A percentile compares a stretch with the other conserved stretches of the same genome.
Conservation (phyloP, 2,797 vertebrate species). For the Erithacus rubecula region DNA sequence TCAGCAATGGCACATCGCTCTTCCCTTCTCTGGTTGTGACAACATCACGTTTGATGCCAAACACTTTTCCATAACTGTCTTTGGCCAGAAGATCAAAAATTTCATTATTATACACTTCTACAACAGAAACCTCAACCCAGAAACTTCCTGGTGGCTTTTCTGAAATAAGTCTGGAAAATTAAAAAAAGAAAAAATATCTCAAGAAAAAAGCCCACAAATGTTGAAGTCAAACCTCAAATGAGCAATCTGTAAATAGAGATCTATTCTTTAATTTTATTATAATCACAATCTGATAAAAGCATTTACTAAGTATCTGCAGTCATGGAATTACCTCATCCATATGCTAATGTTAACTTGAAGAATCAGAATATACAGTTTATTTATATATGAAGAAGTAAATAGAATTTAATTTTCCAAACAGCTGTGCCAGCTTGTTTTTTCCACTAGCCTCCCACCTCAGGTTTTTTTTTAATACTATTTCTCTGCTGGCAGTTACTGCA, state of each 20-base stretch:
- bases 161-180: constrained; percentile 79
- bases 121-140: constrained; percentile 81
- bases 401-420: constrained; percentile 12
- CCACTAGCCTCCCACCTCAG: not conserved
- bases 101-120: constrained; percentile 88
- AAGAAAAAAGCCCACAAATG: not conserved
- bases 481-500: not conserved
- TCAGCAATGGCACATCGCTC: constrained; percentile 76
- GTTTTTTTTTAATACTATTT: not conserved
- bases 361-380: not conserved
- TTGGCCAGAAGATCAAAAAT: constrained; percentile 85
- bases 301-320: not conserved
- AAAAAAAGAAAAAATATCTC: not conserved
- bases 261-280: not conserved
- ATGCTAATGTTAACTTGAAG: not conserved
- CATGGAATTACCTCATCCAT: not conserved
- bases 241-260: not conserved
- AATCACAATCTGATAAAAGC: not conserved
- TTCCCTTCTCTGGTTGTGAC: constrained; percentile 77
- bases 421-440: not conserved
- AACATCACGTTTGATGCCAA: constrained; percentile 73
- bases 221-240: not conserved
- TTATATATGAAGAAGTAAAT: not conserved
- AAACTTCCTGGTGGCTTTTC: constrained; percentile 77
- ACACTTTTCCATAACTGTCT: constrained; percentile 63